These are phyloP conservation scores for Sminthurinus aureus DNA, from an alignment of 2,888 invertebrate species.

Conservation along the genomic window DNA sequence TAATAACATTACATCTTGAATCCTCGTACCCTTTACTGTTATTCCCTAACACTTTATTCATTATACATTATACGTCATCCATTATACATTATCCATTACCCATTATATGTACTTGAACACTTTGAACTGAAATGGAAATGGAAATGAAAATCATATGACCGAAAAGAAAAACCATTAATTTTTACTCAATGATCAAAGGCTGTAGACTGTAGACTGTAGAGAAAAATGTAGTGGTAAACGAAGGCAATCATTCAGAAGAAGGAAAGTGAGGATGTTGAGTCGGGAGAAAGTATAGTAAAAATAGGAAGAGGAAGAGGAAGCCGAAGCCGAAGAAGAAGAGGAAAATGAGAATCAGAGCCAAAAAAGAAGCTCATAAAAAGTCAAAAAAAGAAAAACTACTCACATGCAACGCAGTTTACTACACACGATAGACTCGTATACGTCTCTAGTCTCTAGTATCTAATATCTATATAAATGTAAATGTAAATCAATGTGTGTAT, in stretches of 20 bases:
- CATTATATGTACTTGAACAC: too few species aligned
- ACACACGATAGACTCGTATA: background rate
- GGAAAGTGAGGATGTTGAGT: background rate
- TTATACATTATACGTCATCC: too few species aligned
- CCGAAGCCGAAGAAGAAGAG: background rate
- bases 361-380: background rate
- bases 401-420: background rate
- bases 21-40: too few species aligned
- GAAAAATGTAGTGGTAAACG: background rate
- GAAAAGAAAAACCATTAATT: too few species aligned
- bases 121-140: too few species aligned
- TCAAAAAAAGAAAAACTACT: background rate
- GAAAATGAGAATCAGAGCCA: background rate
- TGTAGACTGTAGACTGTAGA: too few species aligned
- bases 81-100: too few species aligned
- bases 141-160: too few species aligned
- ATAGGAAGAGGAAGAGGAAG: background rate
- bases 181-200: background rate
- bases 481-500: background rate
- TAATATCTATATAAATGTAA: background rate
- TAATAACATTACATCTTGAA: too few species aligned
- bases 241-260: slow-evolving; percentile 16
- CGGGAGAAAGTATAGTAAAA: background rate
- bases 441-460: too few species aligned
- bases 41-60: too few species aligned